phyloP scores from a whole-genome alignment of 2,113 vertebrate species.

The Chaetura pelagica region DNA sequence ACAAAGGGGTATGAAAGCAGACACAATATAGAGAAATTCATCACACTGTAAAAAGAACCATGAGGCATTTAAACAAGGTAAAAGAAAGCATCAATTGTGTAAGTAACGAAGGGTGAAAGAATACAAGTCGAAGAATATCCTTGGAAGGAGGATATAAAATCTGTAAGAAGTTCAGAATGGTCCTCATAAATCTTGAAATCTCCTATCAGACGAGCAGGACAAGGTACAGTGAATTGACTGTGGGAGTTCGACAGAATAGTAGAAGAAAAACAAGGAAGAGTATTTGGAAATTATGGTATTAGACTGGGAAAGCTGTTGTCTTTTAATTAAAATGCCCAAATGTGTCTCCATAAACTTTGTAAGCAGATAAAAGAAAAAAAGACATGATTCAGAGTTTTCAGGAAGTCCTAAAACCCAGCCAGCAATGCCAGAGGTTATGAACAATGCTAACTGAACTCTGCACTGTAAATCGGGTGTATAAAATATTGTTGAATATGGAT shows the following conservation, averaged over 20 bases:
- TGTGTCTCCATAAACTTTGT: not conserved
- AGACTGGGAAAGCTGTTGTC: not conserved
- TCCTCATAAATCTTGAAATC: slow-evolving; percentile 27
- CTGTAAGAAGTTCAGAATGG: not conserved
- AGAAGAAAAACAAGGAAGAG: not conserved
- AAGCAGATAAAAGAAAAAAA: not conserved
- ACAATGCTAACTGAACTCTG: not conserved
- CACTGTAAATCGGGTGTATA: not conserved
- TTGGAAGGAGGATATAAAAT: slow-evolving; percentile 24
- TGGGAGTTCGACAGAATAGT: not conserved
- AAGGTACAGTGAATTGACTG: not conserved
- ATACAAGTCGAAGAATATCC: not conserved
- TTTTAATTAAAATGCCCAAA: slow-evolving; percentile 5
- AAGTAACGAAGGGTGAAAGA: slow-evolving; percentile 29
- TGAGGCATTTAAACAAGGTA: slow-evolving; percentile 37
- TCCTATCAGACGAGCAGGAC: not conserved
- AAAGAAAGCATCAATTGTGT: slow-evolving; percentile 30
- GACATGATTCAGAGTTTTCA: not conserved
- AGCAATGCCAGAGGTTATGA: not conserved
- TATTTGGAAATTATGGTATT: not conserved
- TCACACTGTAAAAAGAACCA: slow-evolving; percentile 35
- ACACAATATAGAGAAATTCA: slow-evolving; percentile 48
- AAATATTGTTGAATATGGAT: not conserved
- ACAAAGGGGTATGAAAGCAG: slow-evolving; percentile 32
- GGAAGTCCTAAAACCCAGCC: not conserved